A percentile compares a stretch with the other conserved stretches of the same genome.
These are phyloP conservation scores for Nannospalax galili DNA, from an alignment of 2,113 vertebrate species.

Conservation along the genomic window DNA sequence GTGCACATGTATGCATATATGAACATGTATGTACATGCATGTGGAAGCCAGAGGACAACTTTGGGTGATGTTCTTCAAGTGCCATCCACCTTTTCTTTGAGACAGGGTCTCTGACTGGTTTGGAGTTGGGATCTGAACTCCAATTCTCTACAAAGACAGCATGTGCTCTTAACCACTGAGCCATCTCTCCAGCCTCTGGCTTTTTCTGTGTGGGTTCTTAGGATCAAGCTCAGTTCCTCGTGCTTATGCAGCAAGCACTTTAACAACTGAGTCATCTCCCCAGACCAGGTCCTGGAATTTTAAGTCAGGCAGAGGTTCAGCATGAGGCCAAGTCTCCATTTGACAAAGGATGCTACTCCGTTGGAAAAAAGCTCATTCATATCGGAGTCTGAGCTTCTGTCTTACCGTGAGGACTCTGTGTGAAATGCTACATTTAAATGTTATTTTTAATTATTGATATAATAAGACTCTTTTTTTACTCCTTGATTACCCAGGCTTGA, in stretches of 20 bases:
- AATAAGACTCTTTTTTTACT: neutral
- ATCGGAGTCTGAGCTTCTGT: neutral
- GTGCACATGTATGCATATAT: no score
- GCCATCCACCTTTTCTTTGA: neutral
- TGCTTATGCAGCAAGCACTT: no score
- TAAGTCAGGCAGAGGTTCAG: neutral
- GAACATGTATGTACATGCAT: no score
- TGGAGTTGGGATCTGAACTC: neutral
- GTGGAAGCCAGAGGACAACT: neutral
- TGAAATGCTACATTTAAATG: constrained; percentile 28
- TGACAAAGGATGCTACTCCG: neutral
- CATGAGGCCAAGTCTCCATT: neutral
- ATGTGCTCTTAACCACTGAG: no score
- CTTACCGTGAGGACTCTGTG: neutral
- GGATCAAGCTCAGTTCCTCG: neutral
- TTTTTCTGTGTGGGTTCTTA: neutral
- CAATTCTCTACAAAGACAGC: no score
- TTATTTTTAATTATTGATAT: constrained; percentile 45
- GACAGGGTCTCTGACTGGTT: neutral
- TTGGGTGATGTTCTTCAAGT: no score
- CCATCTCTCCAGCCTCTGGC: neutral
- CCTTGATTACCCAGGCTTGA: neutral
- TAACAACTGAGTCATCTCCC: neutral
- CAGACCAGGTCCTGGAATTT: neutral
- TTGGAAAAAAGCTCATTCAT: neutral